These are phyloP conservation scores for Sialis fuliginosa DNA, from an alignment of 2,888 invertebrate genomes.

Conservation along the genomic window DNA sequence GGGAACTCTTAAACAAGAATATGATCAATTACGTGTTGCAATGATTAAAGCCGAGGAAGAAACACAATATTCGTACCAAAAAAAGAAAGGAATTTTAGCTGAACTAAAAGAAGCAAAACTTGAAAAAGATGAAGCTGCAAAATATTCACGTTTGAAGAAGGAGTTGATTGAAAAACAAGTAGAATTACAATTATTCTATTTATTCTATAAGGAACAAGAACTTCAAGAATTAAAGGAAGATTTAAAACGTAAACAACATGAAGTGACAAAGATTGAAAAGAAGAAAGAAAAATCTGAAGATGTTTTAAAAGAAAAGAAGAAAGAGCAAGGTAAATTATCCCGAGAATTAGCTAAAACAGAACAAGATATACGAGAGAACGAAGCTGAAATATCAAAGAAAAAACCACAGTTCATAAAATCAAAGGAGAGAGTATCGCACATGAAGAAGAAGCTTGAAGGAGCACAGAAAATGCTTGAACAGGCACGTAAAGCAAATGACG, in stretches of 20 bases:
- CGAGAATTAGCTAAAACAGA: slow-evolving; percentile 88
- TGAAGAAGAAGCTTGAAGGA: slow-evolving; percentile 85
- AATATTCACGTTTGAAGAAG: slow-evolving; percentile 82
- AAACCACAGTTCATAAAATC: slow-evolving; percentile 92
- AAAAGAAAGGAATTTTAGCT: slow-evolving; percentile 95
- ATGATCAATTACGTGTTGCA: slow-evolving; percentile 78
- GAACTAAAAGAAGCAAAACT: slow-evolving; percentile 95
- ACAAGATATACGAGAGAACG: slow-evolving; percentile 84
- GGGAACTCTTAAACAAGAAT: slow-evolving; percentile 85
- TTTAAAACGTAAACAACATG: slow-evolving; percentile 63
- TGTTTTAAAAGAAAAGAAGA: slow-evolving; percentile 81
- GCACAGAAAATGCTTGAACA: slow-evolving; percentile 80
- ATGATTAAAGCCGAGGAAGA: slow-evolving; percentile 97
- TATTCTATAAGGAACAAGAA: slow-evolving; percentile 88
- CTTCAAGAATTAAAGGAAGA: slow-evolving; percentile 68
- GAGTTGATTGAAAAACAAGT: slow-evolving; percentile 70
- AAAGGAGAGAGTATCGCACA: slow-evolving; percentile 88
- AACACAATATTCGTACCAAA: slow-evolving; percentile 94
- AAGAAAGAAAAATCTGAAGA: slow-evolving; percentile 83
- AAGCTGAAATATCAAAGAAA: slow-evolving; percentile 87
- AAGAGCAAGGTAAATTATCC: slow-evolving; percentile 70
- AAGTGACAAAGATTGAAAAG: slow-evolving; percentile 64
- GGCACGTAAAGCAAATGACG: slow-evolving; percentile 79
- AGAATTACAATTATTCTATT: slow-evolving; percentile 79
- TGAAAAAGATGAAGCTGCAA: slow-evolving; percentile 97